Evolutionary conservation across 2,888 invertebrate genomes (phyloP).

Genomic region (Amphipoea lucens): DNA sequence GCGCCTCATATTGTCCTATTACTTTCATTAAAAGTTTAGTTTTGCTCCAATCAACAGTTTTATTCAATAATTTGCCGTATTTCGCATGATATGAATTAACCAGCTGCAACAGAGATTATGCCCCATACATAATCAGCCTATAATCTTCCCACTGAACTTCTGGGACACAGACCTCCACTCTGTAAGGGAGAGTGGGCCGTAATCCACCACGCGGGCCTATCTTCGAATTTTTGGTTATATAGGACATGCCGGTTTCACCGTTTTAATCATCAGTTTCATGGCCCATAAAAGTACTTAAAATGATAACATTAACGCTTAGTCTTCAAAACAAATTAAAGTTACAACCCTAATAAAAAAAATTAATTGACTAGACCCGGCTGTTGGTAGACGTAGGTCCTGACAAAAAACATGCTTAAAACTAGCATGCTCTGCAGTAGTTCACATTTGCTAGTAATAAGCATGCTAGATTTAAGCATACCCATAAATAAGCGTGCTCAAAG

Average conservation of each 20-base stretch:
- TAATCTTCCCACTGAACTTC: background rate
- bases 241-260: background rate
- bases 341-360: background rate
- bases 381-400: too few species aligned
- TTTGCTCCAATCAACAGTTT: slow-evolving; percentile 76
- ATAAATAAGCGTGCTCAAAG: too few species aligned
- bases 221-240: background rate
- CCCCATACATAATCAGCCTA: background rate
- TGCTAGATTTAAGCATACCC: too few species aligned
- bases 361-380: too few species aligned
- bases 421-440: too few species aligned
- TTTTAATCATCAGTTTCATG: background rate
- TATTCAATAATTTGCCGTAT: slow-evolving; percentile 66
- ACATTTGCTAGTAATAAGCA: too few species aligned
- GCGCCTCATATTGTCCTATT: slow-evolving; percentile 55
- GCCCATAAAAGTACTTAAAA: background rate
- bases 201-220: background rate
- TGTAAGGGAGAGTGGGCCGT: background rate
- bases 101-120: slow-evolving; percentile 63
- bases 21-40: slow-evolving; percentile 77
- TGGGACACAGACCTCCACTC: background rate
- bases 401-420: too few species aligned
- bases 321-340: background rate
- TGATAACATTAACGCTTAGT: background rate
- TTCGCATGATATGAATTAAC: slow-evolving; percentile 72